These are phyloP conservation scores for Dryadula phaetusa DNA, from an alignment of 2,888 invertebrate species.

Conservation along the genomic window DNA sequence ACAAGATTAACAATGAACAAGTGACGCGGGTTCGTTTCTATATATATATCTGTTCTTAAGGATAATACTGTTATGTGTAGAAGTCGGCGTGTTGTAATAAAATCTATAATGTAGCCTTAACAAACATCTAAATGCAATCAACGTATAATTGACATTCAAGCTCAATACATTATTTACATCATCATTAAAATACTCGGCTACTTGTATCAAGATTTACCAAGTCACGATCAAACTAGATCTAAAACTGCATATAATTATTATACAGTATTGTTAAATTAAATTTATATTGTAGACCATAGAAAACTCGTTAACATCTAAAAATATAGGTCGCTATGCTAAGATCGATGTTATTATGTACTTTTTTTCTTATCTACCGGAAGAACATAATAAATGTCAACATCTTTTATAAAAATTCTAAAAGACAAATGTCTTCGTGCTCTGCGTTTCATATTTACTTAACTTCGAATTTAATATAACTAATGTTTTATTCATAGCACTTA, in stretches of 20 bases:
- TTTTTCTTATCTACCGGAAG: neutral
- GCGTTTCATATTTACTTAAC: slow-evolving; percentile 10
- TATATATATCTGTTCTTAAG: too few relatives aligned
- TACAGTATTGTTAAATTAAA: neutral
- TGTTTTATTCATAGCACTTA: slow-evolving; percentile 24
- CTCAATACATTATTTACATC: slow-evolving; percentile 52
- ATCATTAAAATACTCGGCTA: slow-evolving; percentile 51
- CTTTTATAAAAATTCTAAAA: neutral
- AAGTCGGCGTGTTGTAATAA: neutral
- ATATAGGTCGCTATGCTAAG: neutral
- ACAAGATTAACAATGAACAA: too few relatives aligned
- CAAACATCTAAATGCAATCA: slow-evolving; percentile 41
- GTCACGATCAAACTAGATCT: slow-evolving; percentile 42
- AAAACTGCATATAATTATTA: slow-evolving; percentile 29
- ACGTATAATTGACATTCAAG: slow-evolving; percentile 57
- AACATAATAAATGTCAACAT: neutral
- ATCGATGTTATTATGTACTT: neutral
- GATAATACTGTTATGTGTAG: neutral
- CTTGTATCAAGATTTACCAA: slow-evolving; percentile 32
- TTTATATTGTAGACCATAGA: neutral
- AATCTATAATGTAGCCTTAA: neutral
- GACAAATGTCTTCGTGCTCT: neutral
- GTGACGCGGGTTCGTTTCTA: too few relatives aligned
- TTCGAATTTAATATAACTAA: slow-evolving; percentile 3
- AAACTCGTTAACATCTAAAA: neutral